Percentiles rank a stretch among this genome's conserved stretches.
Conservation (phyloP, 2,113 vertebrate genomes). For the Brachypodius melanocephalos region DNA sequence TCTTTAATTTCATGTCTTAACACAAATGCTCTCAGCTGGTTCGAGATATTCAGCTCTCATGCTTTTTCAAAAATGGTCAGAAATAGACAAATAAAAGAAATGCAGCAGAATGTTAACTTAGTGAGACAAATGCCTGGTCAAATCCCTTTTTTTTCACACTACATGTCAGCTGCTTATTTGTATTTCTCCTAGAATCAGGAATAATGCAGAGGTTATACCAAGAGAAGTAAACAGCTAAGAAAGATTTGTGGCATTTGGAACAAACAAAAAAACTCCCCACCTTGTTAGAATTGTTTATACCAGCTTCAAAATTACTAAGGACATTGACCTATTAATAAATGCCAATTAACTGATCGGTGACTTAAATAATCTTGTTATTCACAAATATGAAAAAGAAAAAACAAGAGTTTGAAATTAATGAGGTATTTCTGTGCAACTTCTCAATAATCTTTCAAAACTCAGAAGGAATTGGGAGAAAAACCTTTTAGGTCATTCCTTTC, state of each 20-base stretch:
- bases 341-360: neutral
- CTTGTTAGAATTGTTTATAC: neutral
- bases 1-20: neutral
- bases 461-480: neutral
- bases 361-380: neutral
- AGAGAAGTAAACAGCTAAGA: neutral
- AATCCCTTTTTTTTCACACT: neutral
- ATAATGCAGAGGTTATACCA: neutral
- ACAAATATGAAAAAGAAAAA: neutral
- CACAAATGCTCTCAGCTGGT: neutral
- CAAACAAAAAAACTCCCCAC: neutral
- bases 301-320: neutral
- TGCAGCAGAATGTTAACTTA: neutral
- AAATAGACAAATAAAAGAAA: neutral
- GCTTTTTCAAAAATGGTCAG: neutral
- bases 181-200: neutral
- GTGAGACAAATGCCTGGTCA: neutral
- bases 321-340: conserved; percentile 8
- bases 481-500: neutral
- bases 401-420: neutral
- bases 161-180: neutral
- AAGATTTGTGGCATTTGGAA: neutral
- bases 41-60: neutral
- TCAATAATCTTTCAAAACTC: neutral
- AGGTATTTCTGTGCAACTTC: neutral